Percentiles rank a stretch among this genome's conserved stretches.
Conservation (phyloP, 2,888 invertebrate species). For the Aporophyla lueneburgensis region DNA sequence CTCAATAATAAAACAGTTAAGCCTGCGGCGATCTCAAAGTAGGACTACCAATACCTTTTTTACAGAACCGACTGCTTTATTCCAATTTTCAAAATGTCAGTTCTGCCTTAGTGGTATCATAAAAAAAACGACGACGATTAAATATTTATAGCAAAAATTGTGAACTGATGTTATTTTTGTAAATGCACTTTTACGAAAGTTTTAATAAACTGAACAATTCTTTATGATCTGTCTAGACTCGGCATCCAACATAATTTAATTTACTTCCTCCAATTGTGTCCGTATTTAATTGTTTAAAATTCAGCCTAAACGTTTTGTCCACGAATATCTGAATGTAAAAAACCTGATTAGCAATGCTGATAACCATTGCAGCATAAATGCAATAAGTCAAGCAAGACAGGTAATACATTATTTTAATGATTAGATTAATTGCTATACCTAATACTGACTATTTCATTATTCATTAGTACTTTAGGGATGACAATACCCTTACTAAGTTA, state of each 20-base stretch:
- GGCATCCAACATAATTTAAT: neutral
- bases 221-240: conserved; percentile 9
- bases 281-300: neutral
- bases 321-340: neutral
- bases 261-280: neutral
- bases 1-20: neutral
- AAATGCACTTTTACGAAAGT: neutral
- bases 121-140: neutral
- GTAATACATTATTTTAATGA: neutral
- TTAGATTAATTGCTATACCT: neutral
- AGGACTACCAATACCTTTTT: neutral
- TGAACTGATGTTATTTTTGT: neutral
- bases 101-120: neutral
- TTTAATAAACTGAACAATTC: neutral
- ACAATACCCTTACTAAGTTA: conserved; percentile 1
- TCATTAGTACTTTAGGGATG: neutral
- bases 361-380: neutral
- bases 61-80: neutral
- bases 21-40: neutral
- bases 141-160: neutral
- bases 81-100: neutral
- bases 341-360: neutral
- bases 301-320: neutral
- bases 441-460: neutral
- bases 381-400: neutral